Evolutionary conservation across 2,888 invertebrate species (phyloP).

Genomic region (Ypsolopha sequella): DNA sequence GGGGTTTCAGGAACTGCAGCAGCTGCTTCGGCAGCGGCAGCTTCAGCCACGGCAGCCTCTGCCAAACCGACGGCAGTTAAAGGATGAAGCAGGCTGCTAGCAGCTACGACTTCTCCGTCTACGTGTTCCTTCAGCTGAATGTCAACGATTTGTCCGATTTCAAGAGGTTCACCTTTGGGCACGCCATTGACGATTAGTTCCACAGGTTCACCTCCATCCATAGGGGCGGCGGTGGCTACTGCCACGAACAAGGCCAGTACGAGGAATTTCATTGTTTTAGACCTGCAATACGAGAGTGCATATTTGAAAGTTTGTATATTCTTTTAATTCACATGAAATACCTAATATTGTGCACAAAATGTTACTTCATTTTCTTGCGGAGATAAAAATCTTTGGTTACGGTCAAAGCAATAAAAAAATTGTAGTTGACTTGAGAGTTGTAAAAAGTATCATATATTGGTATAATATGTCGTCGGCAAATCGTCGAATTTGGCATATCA

Average conservation of each 20-base stretch:
- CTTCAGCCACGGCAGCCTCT: conserved; percentile 25
- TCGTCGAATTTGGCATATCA: no score
- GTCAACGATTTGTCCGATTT: conserved; percentile 29
- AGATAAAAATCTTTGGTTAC: no score
- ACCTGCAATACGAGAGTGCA: not conserved
- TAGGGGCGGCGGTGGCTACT: conserved; percentile 26
- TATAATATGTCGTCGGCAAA: no score
- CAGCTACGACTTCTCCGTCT: conserved; percentile 23
- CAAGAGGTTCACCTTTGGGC: conserved; percentile 33
- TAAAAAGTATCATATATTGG: no score
- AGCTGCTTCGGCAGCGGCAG: conserved; percentile 12
- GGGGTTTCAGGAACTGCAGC: conserved; percentile 5
- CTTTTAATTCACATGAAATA: no score
- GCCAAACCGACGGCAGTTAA: conserved; percentile 35
- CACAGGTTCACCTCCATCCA: conserved; percentile 25
- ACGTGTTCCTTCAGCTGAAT: conserved; percentile 33
- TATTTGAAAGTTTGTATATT: not conserved
- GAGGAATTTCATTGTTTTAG: conserved; percentile 31
- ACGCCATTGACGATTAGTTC: conserved; percentile 42
- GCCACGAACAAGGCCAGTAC: conserved; percentile 37
- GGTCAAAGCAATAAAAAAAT: no score
- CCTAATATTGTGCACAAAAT: no score
- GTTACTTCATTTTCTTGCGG: no score
- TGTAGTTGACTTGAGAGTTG: no score
- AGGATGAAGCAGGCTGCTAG: conserved; percentile 32